phyloP scores from a whole-genome alignment of 2,797 vertebrate genomes.

The Naso thynnoides region DNA sequence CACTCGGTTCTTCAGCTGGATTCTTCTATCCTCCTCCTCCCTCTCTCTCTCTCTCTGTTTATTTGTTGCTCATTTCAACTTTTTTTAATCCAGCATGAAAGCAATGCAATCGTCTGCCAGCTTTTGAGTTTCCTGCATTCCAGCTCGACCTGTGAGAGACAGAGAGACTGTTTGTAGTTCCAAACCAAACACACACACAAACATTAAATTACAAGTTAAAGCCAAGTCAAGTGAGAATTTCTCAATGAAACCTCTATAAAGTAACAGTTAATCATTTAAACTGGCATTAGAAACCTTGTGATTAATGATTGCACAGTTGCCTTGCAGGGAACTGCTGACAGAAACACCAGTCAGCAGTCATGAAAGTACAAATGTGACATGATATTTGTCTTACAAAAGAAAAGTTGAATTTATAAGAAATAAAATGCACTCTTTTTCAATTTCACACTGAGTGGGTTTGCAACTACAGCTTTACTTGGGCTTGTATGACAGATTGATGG shows the following conservation, averaged over 20 bases:
- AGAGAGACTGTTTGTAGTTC: slow-evolving; percentile 18
- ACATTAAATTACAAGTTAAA: neutral
- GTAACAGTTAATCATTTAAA: neutral
- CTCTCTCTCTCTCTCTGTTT: slow-evolving; percentile 11
- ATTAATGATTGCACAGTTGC: too few relatives aligned
- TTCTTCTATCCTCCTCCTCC: neutral
- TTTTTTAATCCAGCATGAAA: slow-evolving; percentile 10
- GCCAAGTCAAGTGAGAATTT: neutral
- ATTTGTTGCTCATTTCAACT: neutral
- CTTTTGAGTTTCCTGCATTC: slow-evolving; percentile 58
- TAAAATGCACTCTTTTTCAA: neutral
- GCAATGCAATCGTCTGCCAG: slow-evolving; percentile 8
- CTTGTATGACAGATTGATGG: too few relatives aligned
- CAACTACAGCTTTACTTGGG: too few relatives aligned
- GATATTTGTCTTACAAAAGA: neutral
- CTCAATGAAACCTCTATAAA: slow-evolving; percentile 25
- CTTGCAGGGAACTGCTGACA: too few relatives aligned
- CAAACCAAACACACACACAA: slow-evolving; percentile 24
- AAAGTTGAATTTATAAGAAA: neutral
- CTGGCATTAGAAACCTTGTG: neutral
- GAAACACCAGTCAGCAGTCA: neutral
- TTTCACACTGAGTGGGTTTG: too few relatives aligned
- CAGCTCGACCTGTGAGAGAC: slow-evolving; percentile 40
- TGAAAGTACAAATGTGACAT: neutral
- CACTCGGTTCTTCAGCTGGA: neutral